Conservation (phyloP, 2,888 invertebrate genomes). For the Rotaria magnacalcarata region DNA sequence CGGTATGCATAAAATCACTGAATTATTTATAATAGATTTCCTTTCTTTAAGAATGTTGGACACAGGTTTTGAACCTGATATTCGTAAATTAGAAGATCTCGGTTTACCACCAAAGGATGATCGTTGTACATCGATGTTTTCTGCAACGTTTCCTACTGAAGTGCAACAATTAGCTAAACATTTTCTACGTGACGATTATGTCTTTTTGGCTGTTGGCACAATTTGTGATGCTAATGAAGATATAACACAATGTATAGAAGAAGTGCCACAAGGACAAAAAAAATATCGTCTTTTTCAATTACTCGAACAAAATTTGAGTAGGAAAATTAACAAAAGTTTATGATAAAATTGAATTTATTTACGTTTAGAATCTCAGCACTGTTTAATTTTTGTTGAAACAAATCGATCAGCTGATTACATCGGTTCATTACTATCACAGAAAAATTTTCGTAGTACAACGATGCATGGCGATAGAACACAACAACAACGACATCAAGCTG, state of each 20-base stretch:
- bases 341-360: background rate
- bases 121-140: conserved; percentile 69
- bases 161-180: conserved; percentile 74
- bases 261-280: conserved; percentile 68
- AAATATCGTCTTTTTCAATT: conserved; percentile 70
- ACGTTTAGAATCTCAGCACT: conserved; percentile 50
- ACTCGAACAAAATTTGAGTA: conserved; percentile 56
- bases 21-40: too few species aligned
- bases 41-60: conserved; percentile 68
- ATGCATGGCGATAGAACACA: conserved; percentile 66
- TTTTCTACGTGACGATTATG: conserved; percentile 69
- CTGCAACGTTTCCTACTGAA: conserved; percentile 71
- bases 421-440: conserved; percentile 76
- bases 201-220: conserved; percentile 83
- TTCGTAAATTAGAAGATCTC: conserved; percentile 50
- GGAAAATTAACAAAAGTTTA: background rate
- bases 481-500: conserved; percentile 69
- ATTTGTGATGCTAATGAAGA: conserved; percentile 87
- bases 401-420: conserved; percentile 82
- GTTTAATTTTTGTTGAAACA: conserved; percentile 80
- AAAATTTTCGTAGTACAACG: conserved; percentile 69
- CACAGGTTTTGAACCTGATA: conserved; percentile 66
- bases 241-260: conserved; percentile 70
- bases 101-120: conserved; percentile 55
- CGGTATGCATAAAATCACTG: background rate